Evolutionary conservation across 1,140 invertebrate species (phyloP).

Genomic region (Pachypsylla venusta): DNA sequence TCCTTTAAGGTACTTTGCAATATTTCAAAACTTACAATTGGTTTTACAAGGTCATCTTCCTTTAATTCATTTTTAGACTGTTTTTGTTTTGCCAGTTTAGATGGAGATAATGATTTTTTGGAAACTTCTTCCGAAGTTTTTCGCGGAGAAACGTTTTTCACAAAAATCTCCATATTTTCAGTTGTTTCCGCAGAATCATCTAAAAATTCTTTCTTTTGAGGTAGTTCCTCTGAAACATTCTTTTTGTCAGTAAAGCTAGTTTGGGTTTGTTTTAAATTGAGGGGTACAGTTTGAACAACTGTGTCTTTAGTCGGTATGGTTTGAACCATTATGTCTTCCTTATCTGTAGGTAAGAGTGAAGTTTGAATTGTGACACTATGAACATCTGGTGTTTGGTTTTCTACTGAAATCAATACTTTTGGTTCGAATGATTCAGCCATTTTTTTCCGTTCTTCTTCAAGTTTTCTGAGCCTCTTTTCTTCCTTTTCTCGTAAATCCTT

Average conservation of each 20-base stretch:
- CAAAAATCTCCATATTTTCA: no score
- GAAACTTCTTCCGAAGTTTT: no score
- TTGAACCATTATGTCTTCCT: neutral
- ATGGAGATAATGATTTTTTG: no score
- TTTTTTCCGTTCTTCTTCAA: neutral
- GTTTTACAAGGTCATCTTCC: no score
- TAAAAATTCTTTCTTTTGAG: no score
- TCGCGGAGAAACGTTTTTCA: no score
- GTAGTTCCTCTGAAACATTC: no score
- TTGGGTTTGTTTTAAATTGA: neutral
- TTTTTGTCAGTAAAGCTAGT: neutral
- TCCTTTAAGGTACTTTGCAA: no score
- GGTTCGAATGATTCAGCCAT: neutral
- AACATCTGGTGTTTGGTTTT: neutral
- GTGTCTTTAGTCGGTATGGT: neutral
- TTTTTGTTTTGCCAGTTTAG: no score
- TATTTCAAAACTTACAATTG: no score
- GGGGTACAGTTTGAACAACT: neutral
- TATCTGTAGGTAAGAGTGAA: conserved; percentile 1
- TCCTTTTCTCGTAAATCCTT: neutral
- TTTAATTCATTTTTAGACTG: no score
- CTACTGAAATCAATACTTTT: neutral
- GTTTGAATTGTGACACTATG: neutral
- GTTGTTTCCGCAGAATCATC: no score
- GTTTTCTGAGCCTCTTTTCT: neutral